A percentile compares a stretch with the other conserved stretches of the same genome.
Evolutionary conservation across 1,140 invertebrate genomes (phyloP).

Genomic region (Macrostomum lignano): DNA sequence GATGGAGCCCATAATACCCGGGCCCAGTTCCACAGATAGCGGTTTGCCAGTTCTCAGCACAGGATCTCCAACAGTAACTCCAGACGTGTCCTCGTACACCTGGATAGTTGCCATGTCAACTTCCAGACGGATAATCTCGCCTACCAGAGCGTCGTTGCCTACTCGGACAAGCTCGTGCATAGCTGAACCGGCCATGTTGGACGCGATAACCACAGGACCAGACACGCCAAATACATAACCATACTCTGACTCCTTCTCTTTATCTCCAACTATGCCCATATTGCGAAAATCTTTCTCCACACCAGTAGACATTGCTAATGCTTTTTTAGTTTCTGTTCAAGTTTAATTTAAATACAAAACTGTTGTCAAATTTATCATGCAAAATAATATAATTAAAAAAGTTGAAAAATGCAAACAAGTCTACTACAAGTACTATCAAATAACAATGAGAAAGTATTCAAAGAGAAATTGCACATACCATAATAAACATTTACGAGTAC

Average conservation of each 20-base stretch:
- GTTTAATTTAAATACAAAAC: too few relatives aligned
- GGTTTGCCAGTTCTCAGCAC: slow-evolving; percentile 90
- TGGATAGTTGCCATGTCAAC: slow-evolving; percentile 98
- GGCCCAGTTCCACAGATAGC: slow-evolving; percentile 54
- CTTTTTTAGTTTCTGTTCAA: too few relatives aligned
- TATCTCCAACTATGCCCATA: slow-evolving; percentile 26
- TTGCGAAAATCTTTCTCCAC: slow-evolving; percentile 4
- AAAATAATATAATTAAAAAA: too few relatives aligned
- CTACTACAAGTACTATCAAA: too few relatives aligned
- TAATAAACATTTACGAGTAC: too few relatives aligned
- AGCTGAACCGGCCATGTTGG: slow-evolving; percentile 92
- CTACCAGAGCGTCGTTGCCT: slow-evolving; percentile 82
- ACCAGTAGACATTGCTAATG: too few relatives aligned
- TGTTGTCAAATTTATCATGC: too few relatives aligned
- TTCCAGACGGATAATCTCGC: slow-evolving; percentile 95
- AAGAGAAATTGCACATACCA: too few relatives aligned
- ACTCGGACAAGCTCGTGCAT: slow-evolving; percentile 99
- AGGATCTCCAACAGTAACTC: slow-evolving; percentile 94
- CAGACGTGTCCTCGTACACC: slow-evolving; percentile 97
- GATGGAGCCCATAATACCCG: slow-evolving; percentile 91
- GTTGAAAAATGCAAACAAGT: too few relatives aligned
- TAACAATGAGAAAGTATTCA: too few relatives aligned
- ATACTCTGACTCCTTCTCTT: slow-evolving; percentile 53
- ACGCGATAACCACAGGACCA: slow-evolving; percentile 87
- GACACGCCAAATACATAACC: slow-evolving; percentile 85